These are phyloP conservation scores for Icerya purchasi DNA, from an alignment of 2,888 invertebrate species.

Conservation along the genomic window DNA sequence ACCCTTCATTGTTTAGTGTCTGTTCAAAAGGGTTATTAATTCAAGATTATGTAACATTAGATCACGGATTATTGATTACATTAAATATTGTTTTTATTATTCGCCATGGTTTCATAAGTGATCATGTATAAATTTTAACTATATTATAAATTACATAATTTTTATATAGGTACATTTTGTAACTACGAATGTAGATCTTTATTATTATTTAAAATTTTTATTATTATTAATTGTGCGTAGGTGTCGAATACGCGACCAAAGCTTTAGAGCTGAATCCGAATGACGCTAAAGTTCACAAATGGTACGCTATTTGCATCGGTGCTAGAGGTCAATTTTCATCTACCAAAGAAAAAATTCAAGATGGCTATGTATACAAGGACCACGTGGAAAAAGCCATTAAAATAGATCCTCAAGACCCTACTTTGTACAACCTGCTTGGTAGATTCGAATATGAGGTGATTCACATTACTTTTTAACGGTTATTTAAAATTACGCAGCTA, in stretches of 20 bases:
- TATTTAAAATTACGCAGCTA: neutral
- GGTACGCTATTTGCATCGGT: slow-evolving; percentile 48
- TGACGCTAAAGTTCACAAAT: slow-evolving; percentile 42
- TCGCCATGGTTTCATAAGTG: no score
- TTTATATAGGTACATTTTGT: no score
- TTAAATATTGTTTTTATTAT: no score
- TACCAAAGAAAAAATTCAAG: slow-evolving; percentile 39
- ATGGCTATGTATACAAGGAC: slow-evolving; percentile 40
- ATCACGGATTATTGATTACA: no score
- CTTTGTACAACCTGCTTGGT: slow-evolving; percentile 43
- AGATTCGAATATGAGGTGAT: slow-evolving; percentile 42
- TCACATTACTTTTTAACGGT: neutral
- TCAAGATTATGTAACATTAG: no score
- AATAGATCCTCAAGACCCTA: slow-evolving; percentile 36
- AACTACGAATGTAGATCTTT: no score
- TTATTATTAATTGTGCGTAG: slow-evolving; percentile 24
- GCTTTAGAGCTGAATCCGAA: slow-evolving; percentile 31
- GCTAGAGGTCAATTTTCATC: slow-evolving; percentile 35
- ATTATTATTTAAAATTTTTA: no score
- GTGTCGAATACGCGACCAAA: slow-evolving; percentile 32
- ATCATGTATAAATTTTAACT: no score
- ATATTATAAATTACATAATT: no score
- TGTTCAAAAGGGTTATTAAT: no score
- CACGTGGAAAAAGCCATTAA: slow-evolving; percentile 42
- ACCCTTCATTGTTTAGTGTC: no score